A percentile compares a stretch with the other conserved stretches of the same genome.
Evolutionary conservation across 2,888 invertebrate genomes (phyloP).

Genomic region (Latrodectus hesperus): DNA sequence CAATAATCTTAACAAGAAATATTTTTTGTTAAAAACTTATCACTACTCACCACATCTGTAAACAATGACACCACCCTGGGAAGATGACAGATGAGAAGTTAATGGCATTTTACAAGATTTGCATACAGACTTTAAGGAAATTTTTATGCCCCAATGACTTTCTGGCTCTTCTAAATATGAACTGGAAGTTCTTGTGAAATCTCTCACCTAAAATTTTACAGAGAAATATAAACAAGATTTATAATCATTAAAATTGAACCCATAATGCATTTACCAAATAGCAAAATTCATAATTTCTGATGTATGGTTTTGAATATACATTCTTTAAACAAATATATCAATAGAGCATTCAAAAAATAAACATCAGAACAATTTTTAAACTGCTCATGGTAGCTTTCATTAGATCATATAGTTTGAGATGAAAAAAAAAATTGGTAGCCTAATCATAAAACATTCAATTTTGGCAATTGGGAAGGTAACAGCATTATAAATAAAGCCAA

Average conservation of each 20-base stretch:
- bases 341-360: neutral
- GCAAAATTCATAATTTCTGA: too few species aligned
- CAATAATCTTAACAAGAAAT: neutral
- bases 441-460: too few species aligned
- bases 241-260: too few species aligned
- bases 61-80: slow-evolving; percentile 51
- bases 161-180: slow-evolving; percentile 65
- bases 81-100: slow-evolving; percentile 61
- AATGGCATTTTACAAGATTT: slow-evolving; percentile 61
- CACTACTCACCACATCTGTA: slow-evolving; percentile 61
- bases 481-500: too few species aligned
- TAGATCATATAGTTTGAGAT: too few species aligned
- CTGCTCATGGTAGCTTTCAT: too few species aligned
- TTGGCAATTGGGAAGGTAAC: too few species aligned
- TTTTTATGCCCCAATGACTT: slow-evolving; percentile 64
- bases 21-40: neutral
- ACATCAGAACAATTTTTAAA: too few species aligned
- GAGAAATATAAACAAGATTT: too few species aligned
- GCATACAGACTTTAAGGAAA: slow-evolving; percentile 43
- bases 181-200: slow-evolving; percentile 11
- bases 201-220: slow-evolving; percentile 2
- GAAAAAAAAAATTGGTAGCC: too few species aligned
- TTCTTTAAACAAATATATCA: neutral
- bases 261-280: too few species aligned
- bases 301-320: neutral